Conservation (phyloP, 2,888 invertebrate species). For the Nymphalis urticae region DNA sequence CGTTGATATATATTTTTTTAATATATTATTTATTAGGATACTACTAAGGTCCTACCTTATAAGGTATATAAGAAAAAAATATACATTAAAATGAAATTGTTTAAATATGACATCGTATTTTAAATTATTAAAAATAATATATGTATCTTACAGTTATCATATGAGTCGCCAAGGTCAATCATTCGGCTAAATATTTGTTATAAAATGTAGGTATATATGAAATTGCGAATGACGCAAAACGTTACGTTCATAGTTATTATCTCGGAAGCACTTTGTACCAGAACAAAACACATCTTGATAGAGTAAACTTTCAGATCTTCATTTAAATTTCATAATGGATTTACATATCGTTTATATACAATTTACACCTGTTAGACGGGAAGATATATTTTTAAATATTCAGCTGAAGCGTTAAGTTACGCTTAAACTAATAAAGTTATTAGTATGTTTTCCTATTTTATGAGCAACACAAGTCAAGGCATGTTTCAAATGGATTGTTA, state of each 20-base stretch:
- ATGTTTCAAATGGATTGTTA: no score
- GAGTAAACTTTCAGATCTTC: constrained; percentile 40
- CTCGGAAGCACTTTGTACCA: constrained; percentile 50
- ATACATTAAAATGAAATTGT: no score
- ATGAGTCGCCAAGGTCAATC: background rate
- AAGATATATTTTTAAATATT: background rate
- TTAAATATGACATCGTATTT: background rate
- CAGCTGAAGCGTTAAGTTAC: background rate
- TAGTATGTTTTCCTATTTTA: no score
- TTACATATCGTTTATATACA: constrained; percentile 41
- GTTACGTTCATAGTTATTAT: constrained; percentile 46
- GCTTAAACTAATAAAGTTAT: no score
- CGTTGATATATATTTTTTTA: no score
- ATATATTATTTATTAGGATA: no score
- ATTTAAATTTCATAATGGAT: constrained; percentile 42
- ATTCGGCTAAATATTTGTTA: constrained; percentile 13
- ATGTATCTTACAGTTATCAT: background rate
- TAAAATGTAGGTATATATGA: background rate
- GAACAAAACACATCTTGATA: constrained; percentile 43
- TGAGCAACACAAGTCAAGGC: no score
- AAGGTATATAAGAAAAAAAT: no score
- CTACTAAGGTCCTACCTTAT: no score
- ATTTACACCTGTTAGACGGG: constrained; percentile 23
- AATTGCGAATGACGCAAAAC: constrained; percentile 51
- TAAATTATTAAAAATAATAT: background rate